phyloP scores from a whole-genome alignment of 2,888 invertebrate species.

The Trichopria drosophilae region DNA sequence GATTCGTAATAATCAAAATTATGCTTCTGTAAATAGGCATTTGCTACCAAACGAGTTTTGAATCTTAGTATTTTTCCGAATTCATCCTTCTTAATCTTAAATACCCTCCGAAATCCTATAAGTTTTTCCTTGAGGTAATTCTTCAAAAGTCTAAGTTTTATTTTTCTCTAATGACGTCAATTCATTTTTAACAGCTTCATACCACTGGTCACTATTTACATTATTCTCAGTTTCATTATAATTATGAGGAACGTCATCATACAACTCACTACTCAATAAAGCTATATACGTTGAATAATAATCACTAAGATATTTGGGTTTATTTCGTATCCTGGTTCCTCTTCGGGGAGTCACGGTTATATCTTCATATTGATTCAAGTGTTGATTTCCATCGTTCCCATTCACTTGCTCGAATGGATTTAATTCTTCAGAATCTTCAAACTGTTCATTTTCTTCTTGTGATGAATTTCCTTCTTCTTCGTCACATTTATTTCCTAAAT shows the following conservation, averaged over 20 bases:
- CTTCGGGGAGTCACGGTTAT: neutral
- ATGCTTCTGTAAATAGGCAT: conserved; percentile 37
- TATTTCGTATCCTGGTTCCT: neutral
- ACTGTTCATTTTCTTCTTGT: too few species aligned
- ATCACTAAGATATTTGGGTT: conserved; percentile 6
- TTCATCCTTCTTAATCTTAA: conserved; percentile 30
- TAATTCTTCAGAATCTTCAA: too few species aligned
- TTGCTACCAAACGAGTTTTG: conserved; percentile 41
- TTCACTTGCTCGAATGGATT: too few species aligned
- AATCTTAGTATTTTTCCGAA: conserved; percentile 32
- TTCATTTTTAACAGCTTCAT: conserved; percentile 35
- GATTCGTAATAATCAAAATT: conserved; percentile 42
- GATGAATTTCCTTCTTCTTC: too few species aligned
- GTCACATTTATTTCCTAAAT: too few species aligned
- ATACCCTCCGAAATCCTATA: conserved; percentile 36
- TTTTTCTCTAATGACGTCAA: conserved; percentile 31
- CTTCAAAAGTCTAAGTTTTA: conserved; percentile 38
- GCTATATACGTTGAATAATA: conserved; percentile 8
- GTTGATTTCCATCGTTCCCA: too few species aligned
- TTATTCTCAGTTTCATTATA: too few species aligned
- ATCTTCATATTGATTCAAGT: too few species aligned
- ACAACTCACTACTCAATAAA: too few species aligned
- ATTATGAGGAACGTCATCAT: conserved; percentile 16
- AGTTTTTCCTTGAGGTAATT: conserved; percentile 28
- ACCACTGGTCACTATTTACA: too few species aligned